Base-by-base conservation (phyloP, 2,113 vertebrate species). In the Suncus etruscus region DNA sequence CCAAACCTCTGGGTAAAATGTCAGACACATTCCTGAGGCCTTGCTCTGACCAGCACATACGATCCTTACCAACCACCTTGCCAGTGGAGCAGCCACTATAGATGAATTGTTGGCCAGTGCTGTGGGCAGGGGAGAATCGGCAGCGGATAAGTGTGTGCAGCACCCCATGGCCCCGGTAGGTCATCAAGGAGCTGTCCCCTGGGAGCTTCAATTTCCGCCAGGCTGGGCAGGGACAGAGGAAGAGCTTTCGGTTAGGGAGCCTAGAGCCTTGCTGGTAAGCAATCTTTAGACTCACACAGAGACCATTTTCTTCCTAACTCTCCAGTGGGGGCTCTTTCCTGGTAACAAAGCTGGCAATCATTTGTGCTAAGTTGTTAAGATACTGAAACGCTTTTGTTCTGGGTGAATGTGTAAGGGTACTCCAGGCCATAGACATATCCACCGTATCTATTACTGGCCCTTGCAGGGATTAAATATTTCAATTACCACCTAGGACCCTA, bases 171-270 rank as follows among this genome's bases (percentile, higher is more conserved):
- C 99, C 99, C 4, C 99, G 97, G 96, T 99, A 99, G 0, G 98
- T 99, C 99, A 99, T 99, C 95, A 99, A 97, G 0, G 99, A 99
- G 32, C 98, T 99, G 97, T 99, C 97, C 91, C 99, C 99, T 0
- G 98, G 98, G 87, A 99, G 98, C 92, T 98, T 98, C 95, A 98
- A 98, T 90, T 97, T 99, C 97, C 98, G 98, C 94, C 98, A 96
- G 81, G 98, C 99, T 99, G 96, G 63, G 10, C 22, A 54, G 78
- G 27, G 51, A 81, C 12, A 47, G 18, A 84, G 2, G 8, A 24
- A 45, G 6, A 91, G 54, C 70, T 47, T 15, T 12, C 51, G 29
- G 72, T 87, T 72, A 90, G 77, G 76, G 9, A 89, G 50, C 74
- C 70, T 69, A 27, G 22, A 83, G 31, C 89, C 39, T 63, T 25